These are phyloP conservation scores for Acheta domesticus DNA, from an alignment of 2,888 invertebrate genomes.

Conservation along the genomic window DNA sequence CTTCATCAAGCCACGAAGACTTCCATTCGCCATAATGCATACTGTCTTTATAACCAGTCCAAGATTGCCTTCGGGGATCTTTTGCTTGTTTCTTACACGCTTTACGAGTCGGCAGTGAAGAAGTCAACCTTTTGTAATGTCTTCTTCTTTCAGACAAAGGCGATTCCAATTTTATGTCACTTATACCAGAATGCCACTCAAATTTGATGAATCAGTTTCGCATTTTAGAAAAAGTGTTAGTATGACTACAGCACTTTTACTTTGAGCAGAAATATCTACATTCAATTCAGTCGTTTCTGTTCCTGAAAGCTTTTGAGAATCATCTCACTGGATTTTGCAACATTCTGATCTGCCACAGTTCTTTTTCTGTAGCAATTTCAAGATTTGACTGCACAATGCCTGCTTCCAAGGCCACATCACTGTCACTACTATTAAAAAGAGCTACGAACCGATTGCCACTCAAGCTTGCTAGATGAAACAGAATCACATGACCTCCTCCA, in stretches of 20 bases:
- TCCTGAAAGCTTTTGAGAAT: too few relatives aligned
- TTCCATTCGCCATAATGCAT: conserved; percentile 11
- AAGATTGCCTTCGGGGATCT: conserved; percentile 31
- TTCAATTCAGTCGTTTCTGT: too few relatives aligned
- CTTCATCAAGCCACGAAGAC: conserved; percentile 37
- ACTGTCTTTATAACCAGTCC: conserved; percentile 32
- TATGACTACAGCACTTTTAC: background rate
- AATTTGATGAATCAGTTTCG: background rate
- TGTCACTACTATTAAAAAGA: conserved; percentile 24
- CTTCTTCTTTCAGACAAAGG: background rate
- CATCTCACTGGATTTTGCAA: background rate
- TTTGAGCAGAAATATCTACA: too few relatives aligned
- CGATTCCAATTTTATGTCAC: background rate
- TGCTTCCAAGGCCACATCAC: conserved; percentile 11
- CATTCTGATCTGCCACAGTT: background rate
- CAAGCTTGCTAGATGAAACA: conserved; percentile 18
- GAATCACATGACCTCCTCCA: conserved; percentile 10
- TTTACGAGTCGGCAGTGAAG: background rate
- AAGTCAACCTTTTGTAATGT: conserved; percentile 4
- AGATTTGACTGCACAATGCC: background rate
- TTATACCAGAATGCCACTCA: background rate
- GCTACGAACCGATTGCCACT: conserved; percentile 18
- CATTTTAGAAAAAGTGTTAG: background rate
- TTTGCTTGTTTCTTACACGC: conserved; percentile 19
- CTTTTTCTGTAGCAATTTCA: too few relatives aligned